Evolutionary conservation across 2,113 vertebrate genomes (phyloP), one percentile per base, ranked within the genome.

Genomic region (Polyodon spathula): DNA sequence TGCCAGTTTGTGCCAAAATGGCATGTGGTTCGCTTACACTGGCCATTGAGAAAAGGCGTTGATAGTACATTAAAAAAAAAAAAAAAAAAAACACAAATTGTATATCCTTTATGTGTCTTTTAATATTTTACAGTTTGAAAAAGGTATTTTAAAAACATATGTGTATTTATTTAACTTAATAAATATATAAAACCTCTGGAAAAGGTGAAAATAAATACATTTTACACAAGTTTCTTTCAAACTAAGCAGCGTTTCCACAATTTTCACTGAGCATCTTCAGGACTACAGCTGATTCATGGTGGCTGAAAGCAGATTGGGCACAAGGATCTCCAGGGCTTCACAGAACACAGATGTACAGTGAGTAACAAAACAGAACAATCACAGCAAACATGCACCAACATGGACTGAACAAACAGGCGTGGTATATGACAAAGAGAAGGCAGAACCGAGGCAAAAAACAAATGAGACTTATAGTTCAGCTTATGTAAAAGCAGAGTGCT

Each of bases 41-140:
- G 27, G 27, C 27, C 27, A 27, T 3, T 27, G 27, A 27, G 27
- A 27, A 27, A 1, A 27, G 27, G 27, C 27, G 27, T 27, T 27
- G 27, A 27, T 27, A 27, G 27, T 27, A 27, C 27, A 27, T 27
- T 27, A 27, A n/a, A n/a, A n/a, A n/a, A n/a, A n/a, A n/a, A n/a
- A n/a, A n/a, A n/a, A n/a, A n/a, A n/a, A n/a, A n/a, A n/a, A n/a
- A 81, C 76, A 84, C 79, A 79, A 76, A 71, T 68, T 63, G 69
- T 74, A 81, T 76, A 73, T 66, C 61, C 75, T 63, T 82, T 74
- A 73, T 71, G 71, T 67, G 76, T 75, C 78, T 86, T n/a, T 86
- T 85, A 88, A 84, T 84, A 64, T 68, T 73, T 63, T 80, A 77
- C 78, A 80, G 78, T 82, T 65, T 68, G 71, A 61, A 55, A 71